These are phyloP conservation scores for Diplazon laetatorius DNA, from an alignment of 2,888 invertebrate species.

Conservation along the genomic window DNA sequence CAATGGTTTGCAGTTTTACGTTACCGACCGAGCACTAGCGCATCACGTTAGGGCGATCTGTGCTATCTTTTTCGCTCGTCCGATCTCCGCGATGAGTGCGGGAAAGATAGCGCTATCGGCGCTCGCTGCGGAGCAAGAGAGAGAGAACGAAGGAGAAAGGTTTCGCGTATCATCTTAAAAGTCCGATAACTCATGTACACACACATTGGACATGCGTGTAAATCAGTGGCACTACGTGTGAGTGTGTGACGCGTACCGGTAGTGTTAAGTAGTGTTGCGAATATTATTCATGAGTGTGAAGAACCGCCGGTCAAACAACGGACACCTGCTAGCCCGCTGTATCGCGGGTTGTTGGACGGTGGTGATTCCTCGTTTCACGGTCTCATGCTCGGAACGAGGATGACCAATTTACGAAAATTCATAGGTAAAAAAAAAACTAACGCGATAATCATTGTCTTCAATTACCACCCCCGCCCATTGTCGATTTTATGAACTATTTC, in stretches of 20 bases:
- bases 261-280: conserved; percentile 10
- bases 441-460: conserved; percentile 16
- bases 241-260: conserved; percentile 24
- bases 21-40: too few species aligned
- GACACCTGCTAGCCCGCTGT: conserved; percentile 77
- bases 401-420: conserved; percentile 81
- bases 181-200: too few species aligned
- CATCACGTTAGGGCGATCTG: too few species aligned
- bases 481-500: conserved; percentile 4
- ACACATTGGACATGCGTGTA: too few species aligned
- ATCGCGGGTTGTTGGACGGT: conserved; percentile 48
- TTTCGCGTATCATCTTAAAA: too few species aligned
- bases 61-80: too few species aligned
- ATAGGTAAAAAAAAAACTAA: conserved; percentile 77
- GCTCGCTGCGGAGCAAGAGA: too few species aligned
- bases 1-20: too few species aligned
- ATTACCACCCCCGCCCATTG: not conserved
- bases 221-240: too few species aligned
- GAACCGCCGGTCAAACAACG: conserved; percentile 74
- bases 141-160: too few species aligned
- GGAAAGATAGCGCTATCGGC: too few species aligned
- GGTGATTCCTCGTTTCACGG: conserved; percentile 35
- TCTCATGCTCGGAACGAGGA: conserved; percentile 77
- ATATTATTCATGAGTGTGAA: conserved; percentile 68
- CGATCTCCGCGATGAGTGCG: too few species aligned